phyloP scores from a whole-genome alignment of 2,888 invertebrate genomes.

The Crocallis elinguaria region DNA sequence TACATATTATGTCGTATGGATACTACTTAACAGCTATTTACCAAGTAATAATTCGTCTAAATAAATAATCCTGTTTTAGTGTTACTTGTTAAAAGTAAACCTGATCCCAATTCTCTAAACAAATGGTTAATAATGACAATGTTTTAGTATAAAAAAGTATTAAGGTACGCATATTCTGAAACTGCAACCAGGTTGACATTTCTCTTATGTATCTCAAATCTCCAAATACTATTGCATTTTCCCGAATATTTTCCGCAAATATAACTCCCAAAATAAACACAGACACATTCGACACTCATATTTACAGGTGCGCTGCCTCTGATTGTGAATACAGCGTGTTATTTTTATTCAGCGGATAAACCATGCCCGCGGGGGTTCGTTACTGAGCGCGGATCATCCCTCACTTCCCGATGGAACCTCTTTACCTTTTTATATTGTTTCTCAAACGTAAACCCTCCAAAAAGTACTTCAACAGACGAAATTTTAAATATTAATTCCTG shows the following conservation, averaged over 20 bases:
- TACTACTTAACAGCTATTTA: too few relatives aligned
- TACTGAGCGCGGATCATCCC: slow-evolving; percentile 59
- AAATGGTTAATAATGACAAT: too few relatives aligned
- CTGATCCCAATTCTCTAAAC: too few relatives aligned
- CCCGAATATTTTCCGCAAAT: slow-evolving; percentile 31
- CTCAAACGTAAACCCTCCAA: slow-evolving; percentile 36
- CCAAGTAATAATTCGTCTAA: too few relatives aligned
- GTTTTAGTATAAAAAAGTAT: too few relatives aligned
- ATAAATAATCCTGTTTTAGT: too few relatives aligned
- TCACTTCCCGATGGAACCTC: slow-evolving; percentile 49
- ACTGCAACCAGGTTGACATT: background rate
- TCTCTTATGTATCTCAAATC: slow-evolving; percentile 3
- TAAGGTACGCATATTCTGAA: too few relatives aligned
- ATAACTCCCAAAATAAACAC: slow-evolving; percentile 31
- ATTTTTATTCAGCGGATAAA: slow-evolving; percentile 66
- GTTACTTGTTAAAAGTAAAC: too few relatives aligned
- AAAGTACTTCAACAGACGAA: slow-evolving; percentile 38
- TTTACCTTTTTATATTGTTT: slow-evolving; percentile 39
- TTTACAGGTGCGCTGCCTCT: slow-evolving; percentile 42
- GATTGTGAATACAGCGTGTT: slow-evolving; percentile 43
- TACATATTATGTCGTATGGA: too few relatives aligned
- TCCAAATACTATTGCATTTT: slow-evolving; percentile 31
- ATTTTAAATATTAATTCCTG: slow-evolving; percentile 65
- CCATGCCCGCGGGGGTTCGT: slow-evolving; percentile 69
- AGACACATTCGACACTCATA: slow-evolving; percentile 29